Percentiles rank a stretch among this genome's conserved stretches.
phyloP scores from a whole-genome alignment of 2,888 invertebrate species.

The Ctena decussata region DNA sequence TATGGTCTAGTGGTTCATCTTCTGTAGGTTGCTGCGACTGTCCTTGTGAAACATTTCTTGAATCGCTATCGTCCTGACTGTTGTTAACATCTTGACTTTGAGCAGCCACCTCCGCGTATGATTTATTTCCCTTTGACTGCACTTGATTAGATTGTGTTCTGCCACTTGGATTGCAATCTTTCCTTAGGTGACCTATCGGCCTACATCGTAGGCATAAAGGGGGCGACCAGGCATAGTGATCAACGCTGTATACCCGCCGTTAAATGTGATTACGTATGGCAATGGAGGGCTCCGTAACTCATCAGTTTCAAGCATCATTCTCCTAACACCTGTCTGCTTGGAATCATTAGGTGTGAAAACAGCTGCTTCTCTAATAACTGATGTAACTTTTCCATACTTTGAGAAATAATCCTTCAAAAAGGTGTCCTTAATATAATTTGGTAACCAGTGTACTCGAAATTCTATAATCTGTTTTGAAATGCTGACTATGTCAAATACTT shows the following conservation, averaged over 20 bases:
- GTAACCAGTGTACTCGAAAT: background rate
- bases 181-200: background rate
- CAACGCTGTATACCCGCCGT: background rate
- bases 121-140: background rate
- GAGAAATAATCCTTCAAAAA: background rate
- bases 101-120: background rate
- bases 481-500: background rate
- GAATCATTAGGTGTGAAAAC: background rate
- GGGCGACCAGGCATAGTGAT: background rate
- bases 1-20: background rate
- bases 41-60: background rate
- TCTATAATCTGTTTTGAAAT: background rate
- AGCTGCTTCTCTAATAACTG: background rate
- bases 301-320: background rate
- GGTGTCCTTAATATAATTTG: background rate
- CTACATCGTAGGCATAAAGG: too few species aligned
- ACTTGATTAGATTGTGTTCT: background rate
- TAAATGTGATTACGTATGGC: background rate
- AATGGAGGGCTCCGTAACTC: background rate
- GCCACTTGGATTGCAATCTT: too few species aligned
- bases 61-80: background rate
- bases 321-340: background rate
- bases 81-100: background rate
- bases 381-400: background rate
- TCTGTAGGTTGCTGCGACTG: background rate